Conservation (phyloP, 2,888 invertebrate species). For the Amiota mariae region DNA sequence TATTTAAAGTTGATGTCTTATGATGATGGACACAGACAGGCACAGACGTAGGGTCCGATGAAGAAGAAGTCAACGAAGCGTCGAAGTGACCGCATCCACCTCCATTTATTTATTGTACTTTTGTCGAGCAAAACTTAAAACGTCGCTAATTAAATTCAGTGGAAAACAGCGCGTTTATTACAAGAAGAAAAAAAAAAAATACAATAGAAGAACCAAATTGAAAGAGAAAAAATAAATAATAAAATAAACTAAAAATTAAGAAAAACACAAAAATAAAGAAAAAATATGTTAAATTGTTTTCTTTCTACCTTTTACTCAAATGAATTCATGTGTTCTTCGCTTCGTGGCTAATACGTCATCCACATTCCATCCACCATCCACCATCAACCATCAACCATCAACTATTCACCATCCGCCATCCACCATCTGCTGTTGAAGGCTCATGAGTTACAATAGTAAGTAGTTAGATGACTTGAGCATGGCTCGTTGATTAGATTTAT, state of each 20-base stretch:
- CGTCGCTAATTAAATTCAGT: slow-evolving; percentile 64
- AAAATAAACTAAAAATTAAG: background rate
- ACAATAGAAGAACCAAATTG: slow-evolving; percentile 1
- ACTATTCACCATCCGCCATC: too few species aligned
- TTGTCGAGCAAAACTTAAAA: slow-evolving; percentile 42
- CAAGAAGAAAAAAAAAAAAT: background rate
- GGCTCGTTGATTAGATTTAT: slow-evolving; percentile 9
- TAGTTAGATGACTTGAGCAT: background rate
- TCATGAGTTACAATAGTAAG: background rate
- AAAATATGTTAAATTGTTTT: background rate
- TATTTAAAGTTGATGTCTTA: slow-evolving; percentile 30
- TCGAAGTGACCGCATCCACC: slow-evolving; percentile 67
- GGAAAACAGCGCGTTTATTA: slow-evolving; percentile 62
- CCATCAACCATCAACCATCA: too few species aligned
- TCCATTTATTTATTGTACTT: slow-evolving; percentile 51
- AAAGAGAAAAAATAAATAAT: background rate
- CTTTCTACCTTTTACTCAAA: slow-evolving; percentile 1
- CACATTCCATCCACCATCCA: too few species aligned
- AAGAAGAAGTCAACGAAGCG: slow-evolving; percentile 60
- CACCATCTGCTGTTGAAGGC: too few species aligned
- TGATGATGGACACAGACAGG: too few species aligned
- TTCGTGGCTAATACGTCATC: too few species aligned
- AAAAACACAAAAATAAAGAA: background rate
- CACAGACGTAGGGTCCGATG: background rate
- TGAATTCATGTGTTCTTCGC: too few species aligned